Base-by-base conservation (phyloP, 2,113 vertebrate species). In the Nannobrachium achirus region DNA sequence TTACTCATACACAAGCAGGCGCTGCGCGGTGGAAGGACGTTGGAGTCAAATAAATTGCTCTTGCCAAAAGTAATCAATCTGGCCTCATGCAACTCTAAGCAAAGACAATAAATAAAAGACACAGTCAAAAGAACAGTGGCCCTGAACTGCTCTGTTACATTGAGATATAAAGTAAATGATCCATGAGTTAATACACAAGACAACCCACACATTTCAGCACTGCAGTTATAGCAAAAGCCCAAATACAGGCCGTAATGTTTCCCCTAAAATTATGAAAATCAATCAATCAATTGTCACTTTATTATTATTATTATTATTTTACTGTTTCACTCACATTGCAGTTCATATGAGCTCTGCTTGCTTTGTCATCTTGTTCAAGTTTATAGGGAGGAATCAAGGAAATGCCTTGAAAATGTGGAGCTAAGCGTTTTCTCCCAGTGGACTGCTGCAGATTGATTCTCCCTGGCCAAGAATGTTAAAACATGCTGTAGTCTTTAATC, bases 21-120 rank as follows among this genome's bases (percentile, higher is more conserved):
- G 81, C 56, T 83, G 58, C 65, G 45, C 69, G 82, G 86, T 86
- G 78, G 86, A 86, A 86, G 85, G 88, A 88, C 85, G 83, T 80
- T 85, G 79, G 86, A 89, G 82, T 88, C 85, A 87, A 88, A 89
- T 88, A 77, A 89, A 91, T 84, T 84, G 85, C 77, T 81, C 81
- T 78, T 82, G 89, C 84, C 86, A 86, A 75, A 79, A 84, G 73
- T 86, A 81, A 91, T 89, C 88, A 89, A 86, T 89, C 78, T 89
- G 71, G 84, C 86, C 58, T 66, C 74, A 60, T 81, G 74, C 73
- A 78, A 84, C 82, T 83, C 50, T 57, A 71, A 71, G 79, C 62
- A 71, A n/a, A n/a, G 85, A 84, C 86, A 88, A 82, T 80, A 79
- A 59, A 80, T 87, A 61, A 61, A 55, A 75, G 63, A 63, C 56